Conservation (phyloP, 2,888 invertebrate species). For the Chrysodeixis includens region DNA sequence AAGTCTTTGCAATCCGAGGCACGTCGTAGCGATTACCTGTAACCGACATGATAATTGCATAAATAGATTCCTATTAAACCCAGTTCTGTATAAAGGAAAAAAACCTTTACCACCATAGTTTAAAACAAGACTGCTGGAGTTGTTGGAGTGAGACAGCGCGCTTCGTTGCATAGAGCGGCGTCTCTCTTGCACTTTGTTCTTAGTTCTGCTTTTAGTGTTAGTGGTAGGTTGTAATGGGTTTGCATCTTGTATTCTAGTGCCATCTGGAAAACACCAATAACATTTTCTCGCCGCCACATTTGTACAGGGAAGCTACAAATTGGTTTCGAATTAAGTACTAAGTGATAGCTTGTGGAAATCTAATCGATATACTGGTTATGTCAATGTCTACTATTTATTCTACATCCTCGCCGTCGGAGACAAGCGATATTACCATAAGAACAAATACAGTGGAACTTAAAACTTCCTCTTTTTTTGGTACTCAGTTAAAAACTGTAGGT, state of each 20-base stretch:
- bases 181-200: too few relatives aligned
- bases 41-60: constrained; percentile 22
- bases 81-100: constrained; percentile 19
- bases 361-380: constrained; percentile 38
- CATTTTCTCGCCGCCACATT: constrained; percentile 43
- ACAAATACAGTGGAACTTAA: too few relatives aligned
- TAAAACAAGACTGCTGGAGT: too few relatives aligned
- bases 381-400: constrained; percentile 27
- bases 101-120: background rate
- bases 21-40: constrained; percentile 12
- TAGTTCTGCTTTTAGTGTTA: too few relatives aligned
- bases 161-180: too few relatives aligned
- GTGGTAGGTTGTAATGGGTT: constrained; percentile 18
- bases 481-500: too few relatives aligned
- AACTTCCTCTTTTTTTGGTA: too few relatives aligned
- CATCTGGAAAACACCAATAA: constrained; percentile 50
- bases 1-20: background rate
- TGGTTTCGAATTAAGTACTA: constrained; percentile 60
- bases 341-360: constrained; percentile 47
- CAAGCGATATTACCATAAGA: too few relatives aligned
- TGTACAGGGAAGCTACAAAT: constrained; percentile 63
- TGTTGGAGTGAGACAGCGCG: too few relatives aligned
- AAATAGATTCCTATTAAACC: constrained; percentile 30
- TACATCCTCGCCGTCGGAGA: too few relatives aligned
- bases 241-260: constrained; percentile 18